Percentiles rank a stretch among this genome's conserved stretches.
Evolutionary conservation across 1,140 invertebrate genomes (phyloP).

Genomic region (Geopemphigus sp.): DNA sequence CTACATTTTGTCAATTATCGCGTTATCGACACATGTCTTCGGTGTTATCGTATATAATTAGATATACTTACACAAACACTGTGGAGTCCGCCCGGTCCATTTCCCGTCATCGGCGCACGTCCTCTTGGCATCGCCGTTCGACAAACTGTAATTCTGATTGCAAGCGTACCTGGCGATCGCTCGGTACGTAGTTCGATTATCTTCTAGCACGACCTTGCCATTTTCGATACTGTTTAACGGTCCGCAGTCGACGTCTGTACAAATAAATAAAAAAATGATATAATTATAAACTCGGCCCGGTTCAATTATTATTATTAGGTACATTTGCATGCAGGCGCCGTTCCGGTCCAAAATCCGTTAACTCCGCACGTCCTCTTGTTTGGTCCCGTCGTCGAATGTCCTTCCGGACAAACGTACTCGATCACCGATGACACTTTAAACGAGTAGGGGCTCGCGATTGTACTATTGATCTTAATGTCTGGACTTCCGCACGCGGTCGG

Average conservation of each 20-base stretch:
- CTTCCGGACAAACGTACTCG: conserved; percentile 76
- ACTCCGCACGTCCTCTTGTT: conserved; percentile 66
- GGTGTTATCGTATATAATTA: too few relatives aligned
- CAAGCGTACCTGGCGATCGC: conserved; percentile 74
- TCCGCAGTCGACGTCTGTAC: conserved; percentile 80
- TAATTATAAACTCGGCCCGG: not conserved
- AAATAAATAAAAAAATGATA: conserved; percentile 49
- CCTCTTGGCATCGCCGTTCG: conserved; percentile 67
- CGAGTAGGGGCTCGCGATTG: conserved; percentile 68
- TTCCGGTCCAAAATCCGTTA: conserved; percentile 78
- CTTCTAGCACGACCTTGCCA: conserved; percentile 67
- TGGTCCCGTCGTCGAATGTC: conserved; percentile 76
- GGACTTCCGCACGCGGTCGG: conserved; percentile 82
- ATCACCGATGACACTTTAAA: conserved; percentile 66
- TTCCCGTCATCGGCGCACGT: conserved; percentile 73
- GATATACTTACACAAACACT: conserved; percentile 68
- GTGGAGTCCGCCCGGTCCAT: conserved; percentile 77
- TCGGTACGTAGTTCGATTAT: conserved; percentile 73
- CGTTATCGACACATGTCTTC: too few relatives aligned
- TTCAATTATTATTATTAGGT: conserved; percentile 49
- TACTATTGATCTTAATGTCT: conserved; percentile 79
- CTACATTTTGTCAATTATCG: too few relatives aligned
- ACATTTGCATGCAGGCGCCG: conserved; percentile 82
- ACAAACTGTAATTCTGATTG: conserved; percentile 79
- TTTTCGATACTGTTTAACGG: conserved; percentile 68